Evolutionary conservation across 2,797 vertebrate genomes (phyloP), one percentile per base, ranked within the genome.

Genomic region (Ptychobarbus kaznakovi): DNA sequence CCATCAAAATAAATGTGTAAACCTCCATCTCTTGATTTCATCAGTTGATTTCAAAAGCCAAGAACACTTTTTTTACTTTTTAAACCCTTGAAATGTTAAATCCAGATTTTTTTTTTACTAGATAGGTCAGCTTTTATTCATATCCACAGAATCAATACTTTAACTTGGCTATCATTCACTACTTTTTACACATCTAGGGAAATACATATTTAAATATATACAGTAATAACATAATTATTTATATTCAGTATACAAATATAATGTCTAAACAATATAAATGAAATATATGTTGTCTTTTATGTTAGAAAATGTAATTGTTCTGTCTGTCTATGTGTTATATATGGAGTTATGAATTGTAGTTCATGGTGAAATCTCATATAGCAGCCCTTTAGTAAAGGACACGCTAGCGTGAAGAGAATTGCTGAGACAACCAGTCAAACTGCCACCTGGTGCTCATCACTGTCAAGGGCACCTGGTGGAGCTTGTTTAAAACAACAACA

Each of bases 391-490:
- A 25, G 15, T 58, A 40, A 44, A 53, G 49, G 20, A 72, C 28
- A 40, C 46, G 35, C 10, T 11, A 16, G 15, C 35, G 58, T 0
- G 10, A 46, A 20, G 32, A 84, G 44, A 56, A 78, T 69, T 42
- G n/a, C 63, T 56, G 28, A 56, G 35, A 77, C 68, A 84, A 40
- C 82, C 82, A 25, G 74, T 76, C n/a, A 84, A 84, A 40, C 35
- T 77, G 35, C 44, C 42, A 77, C 82, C 63, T 83, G 16, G 22
- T 83, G 72, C 46, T 61, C n/a, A 42, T 73, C 80, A 82, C 9
- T 72, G 51, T 82, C 69, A 82, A 42, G 68, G 51, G 49, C 73
- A 84, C 12, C 72, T 15, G 22, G 44, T 49, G 13, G 56, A 75
- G 42, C 69, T 63, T 20, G 28, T 58, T 20, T 16, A 44, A 81